These are phyloP conservation scores for Typhlichthys subterraneus DNA, from an alignment of 2,797 vertebrate genomes.

Conservation along the genomic window DNA sequence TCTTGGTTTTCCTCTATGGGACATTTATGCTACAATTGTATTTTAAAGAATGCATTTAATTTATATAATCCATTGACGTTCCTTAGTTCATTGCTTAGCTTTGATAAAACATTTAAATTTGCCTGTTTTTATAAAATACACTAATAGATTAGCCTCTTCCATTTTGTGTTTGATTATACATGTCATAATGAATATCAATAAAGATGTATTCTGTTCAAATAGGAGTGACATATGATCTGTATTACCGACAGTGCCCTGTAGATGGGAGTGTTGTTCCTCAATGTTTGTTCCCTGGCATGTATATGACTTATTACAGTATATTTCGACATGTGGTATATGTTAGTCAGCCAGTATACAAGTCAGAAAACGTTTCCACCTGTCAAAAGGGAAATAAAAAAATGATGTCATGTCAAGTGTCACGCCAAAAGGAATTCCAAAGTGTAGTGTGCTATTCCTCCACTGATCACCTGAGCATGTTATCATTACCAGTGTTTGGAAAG, in stretches of 20 bases:
- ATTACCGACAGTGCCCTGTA: constrained; percentile 35
- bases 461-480: constrained; percentile 51
- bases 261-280: constrained; percentile 38
- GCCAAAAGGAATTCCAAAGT: constrained; percentile 28
- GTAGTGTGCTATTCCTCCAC: constrained; percentile 15
- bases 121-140: constrained; percentile 29
- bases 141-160: constrained; percentile 8
- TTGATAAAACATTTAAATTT: not conserved
- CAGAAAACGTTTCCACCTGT: not conserved
- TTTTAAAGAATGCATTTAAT: not conserved
- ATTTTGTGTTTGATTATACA: not conserved
- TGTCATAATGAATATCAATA: constrained; percentile 26
- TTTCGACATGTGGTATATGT: not conserved
- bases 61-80: not conserved
- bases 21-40: not conserved
- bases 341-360: not conserved
- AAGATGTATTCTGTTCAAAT: constrained; percentile 8
- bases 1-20: not conserved
- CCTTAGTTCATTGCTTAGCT: not conserved
- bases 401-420: constrained; percentile 26
- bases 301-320: not conserved
- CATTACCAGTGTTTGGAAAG: too few relatives aligned
- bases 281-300: not conserved
- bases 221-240: not conserved
- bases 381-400: not conserved